Base-by-base conservation (phyloP, 2,888 invertebrate genomes). In the Leptopterna dolabrata region DNA sequence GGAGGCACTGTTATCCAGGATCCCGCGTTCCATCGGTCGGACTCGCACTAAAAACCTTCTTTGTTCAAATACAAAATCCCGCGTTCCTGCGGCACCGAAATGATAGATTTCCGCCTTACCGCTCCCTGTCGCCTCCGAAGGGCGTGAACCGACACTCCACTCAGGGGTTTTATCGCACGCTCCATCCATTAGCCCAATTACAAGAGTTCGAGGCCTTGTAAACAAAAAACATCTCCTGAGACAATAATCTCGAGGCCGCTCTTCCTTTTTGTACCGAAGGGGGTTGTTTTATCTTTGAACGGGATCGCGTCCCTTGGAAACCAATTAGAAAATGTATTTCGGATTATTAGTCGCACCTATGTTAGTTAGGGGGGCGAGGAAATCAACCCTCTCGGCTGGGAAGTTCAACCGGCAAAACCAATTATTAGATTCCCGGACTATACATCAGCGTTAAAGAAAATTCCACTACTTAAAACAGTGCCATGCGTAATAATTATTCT, bases 181-280 rank as follows among this genome's bases (percentile, higher is more conserved):
- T 63, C 63, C 63, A 63, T 63, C 63, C 63, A 63, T 63, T 63
- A 63, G 63, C 13, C 63, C 63, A 63, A 63, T 63, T 63, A 63
- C 63, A 63, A 63, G 63, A 63, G 63, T 63, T 63, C 63, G 63
- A 63, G 63, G 24, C 63, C 51, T 63, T 63, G 63, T 63, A 63
- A 63, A 63, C 63, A 63, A 63, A 63, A 63, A 63, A 63, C 63
- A 63, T 63, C 63, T 63, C 19, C 27, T 19, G 63, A 63, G 63
- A 63, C 63, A 63, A 63, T 63, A 63, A n/a, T 63, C 63, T 63
- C 63, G 24, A 24, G 63, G 24, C 6, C 63, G 63, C 51, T 51
- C n/a, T 19, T 51, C n/a, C 51, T 51, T 51, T 51, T 51, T 16
- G 14, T 6, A 51, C 51, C 14, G 45, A 45, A 13, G 45, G 45